Conservation (phyloP, 2,113 vertebrate genomes). For the Tragelaphus imberbis region DNA sequence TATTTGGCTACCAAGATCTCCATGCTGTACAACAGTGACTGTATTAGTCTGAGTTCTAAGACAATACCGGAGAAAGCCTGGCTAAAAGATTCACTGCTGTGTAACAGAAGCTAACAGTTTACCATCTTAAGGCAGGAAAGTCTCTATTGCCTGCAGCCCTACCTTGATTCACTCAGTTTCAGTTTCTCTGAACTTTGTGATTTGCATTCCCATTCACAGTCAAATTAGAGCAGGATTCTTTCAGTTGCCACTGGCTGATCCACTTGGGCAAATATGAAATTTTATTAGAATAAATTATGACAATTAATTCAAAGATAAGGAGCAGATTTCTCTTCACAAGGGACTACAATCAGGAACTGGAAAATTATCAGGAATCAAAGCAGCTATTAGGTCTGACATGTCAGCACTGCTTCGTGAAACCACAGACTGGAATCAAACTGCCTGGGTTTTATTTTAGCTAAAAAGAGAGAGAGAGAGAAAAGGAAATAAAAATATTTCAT, state of each 20-base stretch:
- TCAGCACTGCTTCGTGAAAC: neutral
- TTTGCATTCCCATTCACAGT: neutral
- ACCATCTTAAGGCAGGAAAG: neutral
- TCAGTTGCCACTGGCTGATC: neutral
- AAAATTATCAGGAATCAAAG: neutral
- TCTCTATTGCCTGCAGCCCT: neutral
- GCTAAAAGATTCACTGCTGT: neutral
- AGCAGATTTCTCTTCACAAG: neutral
- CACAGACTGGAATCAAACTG: neutral
- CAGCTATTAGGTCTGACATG: neutral
- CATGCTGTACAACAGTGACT: neutral
- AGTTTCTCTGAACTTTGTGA: neutral
- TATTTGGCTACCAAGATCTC: neutral
- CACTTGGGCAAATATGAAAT: neutral
- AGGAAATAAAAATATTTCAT: neutral
- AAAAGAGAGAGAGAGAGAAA: neutral
- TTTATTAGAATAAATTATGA: neutral
- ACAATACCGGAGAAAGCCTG: neutral
- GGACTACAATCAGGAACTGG: neutral
- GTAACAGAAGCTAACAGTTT: neutral
- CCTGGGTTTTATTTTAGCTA: neutral
- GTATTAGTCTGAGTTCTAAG: neutral
- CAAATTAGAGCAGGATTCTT: neutral
- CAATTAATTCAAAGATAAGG: conserved; percentile 6
- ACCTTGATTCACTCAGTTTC: neutral